Conservation (phyloP, 2,797 vertebrate species). For the Channa striata region DNA sequence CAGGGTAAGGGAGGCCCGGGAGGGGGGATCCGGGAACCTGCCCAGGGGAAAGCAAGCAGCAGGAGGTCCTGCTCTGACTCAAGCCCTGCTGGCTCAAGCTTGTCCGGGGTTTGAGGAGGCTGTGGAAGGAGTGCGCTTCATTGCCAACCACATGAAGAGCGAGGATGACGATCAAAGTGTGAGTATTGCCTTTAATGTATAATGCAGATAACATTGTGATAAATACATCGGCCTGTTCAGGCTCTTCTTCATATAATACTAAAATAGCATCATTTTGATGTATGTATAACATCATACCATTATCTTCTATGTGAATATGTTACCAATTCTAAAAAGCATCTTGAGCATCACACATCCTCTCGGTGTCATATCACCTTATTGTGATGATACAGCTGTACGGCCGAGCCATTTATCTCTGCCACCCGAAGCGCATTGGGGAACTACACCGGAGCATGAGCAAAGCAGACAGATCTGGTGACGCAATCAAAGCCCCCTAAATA, state of each 20-base stretch:
- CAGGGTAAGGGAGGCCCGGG: conserved; percentile 81
- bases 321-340: conserved; percentile 22
- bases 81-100: conserved; percentile 82
- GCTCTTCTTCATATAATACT: conserved; percentile 16
- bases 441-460: conserved; percentile 46
- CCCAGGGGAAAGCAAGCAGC: conserved; percentile 76
- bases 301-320: conserved; percentile 14
- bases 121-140: conserved; percentile 83
- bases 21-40: conserved; percentile 69
- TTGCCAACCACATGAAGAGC: conserved; percentile 93
- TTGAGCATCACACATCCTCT: conserved; percentile 21
- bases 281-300: conserved; percentile 10
- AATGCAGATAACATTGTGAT: no score
- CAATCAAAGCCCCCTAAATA: conserved; percentile 62
- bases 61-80: conserved; percentile 85
- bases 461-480: conserved; percentile 65
- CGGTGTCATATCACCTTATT: conserved; percentile 41
- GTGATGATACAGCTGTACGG: conserved; percentile 15
- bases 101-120: conserved; percentile 81
- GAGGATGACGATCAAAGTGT: conserved; percentile 98
- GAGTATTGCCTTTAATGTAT: no score
- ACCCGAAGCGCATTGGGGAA: conserved; percentile 49
- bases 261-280: conserved; percentile 8
- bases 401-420: conserved; percentile 26
- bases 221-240: neutral